These are phyloP conservation scores for Druceiella hillmani DNA, from an alignment of 2,888 invertebrate genomes.

Conservation along the genomic window DNA sequence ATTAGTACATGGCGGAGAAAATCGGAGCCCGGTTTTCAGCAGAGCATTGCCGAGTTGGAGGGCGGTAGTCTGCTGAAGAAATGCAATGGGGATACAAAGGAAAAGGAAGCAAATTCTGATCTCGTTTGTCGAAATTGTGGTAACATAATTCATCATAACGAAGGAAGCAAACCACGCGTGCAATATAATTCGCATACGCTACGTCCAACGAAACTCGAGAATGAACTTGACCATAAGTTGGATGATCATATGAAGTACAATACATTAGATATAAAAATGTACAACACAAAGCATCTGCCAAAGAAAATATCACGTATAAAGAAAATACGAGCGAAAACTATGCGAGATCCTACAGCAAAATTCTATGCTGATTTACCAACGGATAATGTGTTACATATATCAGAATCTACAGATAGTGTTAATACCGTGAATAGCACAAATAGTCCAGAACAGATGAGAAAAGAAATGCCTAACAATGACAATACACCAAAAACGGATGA, in stretches of 20 bases:
- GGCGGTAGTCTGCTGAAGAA: conserved; percentile 30
- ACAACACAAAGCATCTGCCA: conserved; percentile 63
- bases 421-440: conserved; percentile 38
- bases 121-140: conserved; percentile 47
- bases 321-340: conserved; percentile 56
- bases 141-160: conserved; percentile 40
- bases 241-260: conserved; percentile 36
- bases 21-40: conserved; percentile 63
- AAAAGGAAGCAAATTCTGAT: conserved; percentile 47
- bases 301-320: conserved; percentile 67
- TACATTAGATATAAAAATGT: conserved; percentile 52
- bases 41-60: conserved; percentile 37
- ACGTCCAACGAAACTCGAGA: conserved; percentile 23
- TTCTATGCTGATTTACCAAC: conserved; percentile 62
- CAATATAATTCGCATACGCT: conserved; percentile 30
- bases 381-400: conserved; percentile 57
- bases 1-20: conserved; percentile 66
- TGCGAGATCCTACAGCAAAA: conserved; percentile 54
- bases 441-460: conserved; percentile 21
- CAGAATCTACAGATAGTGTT: conserved; percentile 60
- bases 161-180: conserved; percentile 26
- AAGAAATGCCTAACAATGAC: conserved; percentile 28
- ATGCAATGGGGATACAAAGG: no score
- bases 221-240: no score
- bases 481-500: conserved; percentile 38